phyloP scores from a whole-genome alignment of 2,797 vertebrate genomes.

The Darevskia mixta region DNA sequence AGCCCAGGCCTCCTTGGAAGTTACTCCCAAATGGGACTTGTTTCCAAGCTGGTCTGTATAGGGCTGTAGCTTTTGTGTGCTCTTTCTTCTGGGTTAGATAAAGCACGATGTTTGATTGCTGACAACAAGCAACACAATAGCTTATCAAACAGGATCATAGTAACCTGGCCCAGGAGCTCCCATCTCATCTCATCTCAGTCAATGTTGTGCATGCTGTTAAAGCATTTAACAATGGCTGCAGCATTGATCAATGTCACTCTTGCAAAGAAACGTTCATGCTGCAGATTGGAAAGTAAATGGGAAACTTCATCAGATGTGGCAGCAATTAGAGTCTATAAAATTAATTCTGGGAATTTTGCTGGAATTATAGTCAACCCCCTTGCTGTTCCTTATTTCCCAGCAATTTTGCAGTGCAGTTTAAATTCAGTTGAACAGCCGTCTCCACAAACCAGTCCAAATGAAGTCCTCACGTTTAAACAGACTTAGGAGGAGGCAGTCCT shows the following conservation, averaged over 20 bases:
- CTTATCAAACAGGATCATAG: neutral
- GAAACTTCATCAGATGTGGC: slow-evolving; percentile 1
- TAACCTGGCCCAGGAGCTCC: neutral
- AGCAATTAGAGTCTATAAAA: slow-evolving; percentile 16
- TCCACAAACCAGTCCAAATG: neutral
- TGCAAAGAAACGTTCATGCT: neutral
- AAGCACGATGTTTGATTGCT: neutral
- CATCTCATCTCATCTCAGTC: neutral
- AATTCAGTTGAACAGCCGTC: neutral
- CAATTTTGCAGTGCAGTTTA: neutral
- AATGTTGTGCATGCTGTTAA: neutral
- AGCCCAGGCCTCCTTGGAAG: too few species aligned
- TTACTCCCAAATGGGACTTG: neutral
- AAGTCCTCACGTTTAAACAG: neutral
- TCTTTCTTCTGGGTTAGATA: neutral
- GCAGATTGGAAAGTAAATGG: neutral
- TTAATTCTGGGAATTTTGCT: neutral
- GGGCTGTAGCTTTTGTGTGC: neutral
- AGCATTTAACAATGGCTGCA: slow-evolving; percentile 4
- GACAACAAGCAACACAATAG: neutral
- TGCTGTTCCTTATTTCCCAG: neutral
- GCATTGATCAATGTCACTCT: slow-evolving; percentile 15
- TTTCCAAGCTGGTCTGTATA: neutral
- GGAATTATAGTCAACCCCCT: neutral
- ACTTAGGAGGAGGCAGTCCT: neutral